Evolutionary conservation across 2,888 invertebrate genomes (phyloP).

Genomic region (Scaeva pyrastri): DNA sequence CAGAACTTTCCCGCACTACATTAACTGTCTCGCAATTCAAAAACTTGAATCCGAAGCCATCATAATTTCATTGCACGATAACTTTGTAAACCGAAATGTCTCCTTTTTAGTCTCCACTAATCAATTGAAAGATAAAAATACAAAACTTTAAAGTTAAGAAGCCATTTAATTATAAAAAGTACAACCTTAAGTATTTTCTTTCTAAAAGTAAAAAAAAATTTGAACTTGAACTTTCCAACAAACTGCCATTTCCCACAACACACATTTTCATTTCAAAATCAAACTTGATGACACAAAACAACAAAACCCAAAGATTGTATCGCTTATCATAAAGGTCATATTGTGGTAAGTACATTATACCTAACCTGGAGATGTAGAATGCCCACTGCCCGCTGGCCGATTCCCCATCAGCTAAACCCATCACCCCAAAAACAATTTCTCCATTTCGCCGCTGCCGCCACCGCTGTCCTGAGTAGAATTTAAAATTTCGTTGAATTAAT

Average conservation of each 20-base stretch:
- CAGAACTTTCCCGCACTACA: no score
- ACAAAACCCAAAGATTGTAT: not conserved
- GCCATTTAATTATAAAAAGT: no score
- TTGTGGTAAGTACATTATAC: not conserved
- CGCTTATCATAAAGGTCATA: not conserved
- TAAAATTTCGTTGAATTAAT: constrained; percentile 37
- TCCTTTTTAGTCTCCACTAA: no score
- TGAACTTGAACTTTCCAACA: not conserved
- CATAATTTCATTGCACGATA: no score
- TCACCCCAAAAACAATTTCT: constrained; percentile 1
- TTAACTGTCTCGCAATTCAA: no score
- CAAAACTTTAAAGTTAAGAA: no score
- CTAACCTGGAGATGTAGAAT: not conserved
- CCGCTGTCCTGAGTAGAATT: constrained; percentile 46
- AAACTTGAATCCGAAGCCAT: no score
- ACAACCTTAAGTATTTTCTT: no score
- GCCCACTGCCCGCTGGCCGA: no score
- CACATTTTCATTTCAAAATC: not conserved
- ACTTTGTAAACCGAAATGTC: no score
- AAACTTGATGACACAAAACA: not conserved
- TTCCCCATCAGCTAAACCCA: no score
- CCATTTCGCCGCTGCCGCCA: not conserved
- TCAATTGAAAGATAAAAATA: no score
- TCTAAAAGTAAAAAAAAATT: not conserved
- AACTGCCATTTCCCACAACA: not conserved